Conservation (phyloP, 2,888 invertebrate genomes). For the Philonicus albiceps region DNA sequence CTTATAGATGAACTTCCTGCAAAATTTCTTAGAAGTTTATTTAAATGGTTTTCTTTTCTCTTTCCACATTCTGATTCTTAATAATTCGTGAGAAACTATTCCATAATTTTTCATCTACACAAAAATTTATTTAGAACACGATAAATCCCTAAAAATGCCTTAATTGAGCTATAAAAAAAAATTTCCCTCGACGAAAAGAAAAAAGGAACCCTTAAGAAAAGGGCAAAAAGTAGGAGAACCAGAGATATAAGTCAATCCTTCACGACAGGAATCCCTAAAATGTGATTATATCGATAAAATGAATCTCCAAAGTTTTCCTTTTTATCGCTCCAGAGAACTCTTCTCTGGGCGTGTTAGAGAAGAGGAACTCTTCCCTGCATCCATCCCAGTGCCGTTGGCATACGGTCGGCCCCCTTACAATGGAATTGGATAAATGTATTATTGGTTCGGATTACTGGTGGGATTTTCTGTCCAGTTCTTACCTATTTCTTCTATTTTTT, state of each 20-base stretch:
- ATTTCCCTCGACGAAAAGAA: not conserved
- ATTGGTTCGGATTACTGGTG: constrained; percentile 20
- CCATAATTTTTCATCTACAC: not conserved
- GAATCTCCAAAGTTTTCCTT: constrained; percentile 29
- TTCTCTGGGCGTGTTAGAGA: not conserved
- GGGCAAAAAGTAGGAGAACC: not conserved
- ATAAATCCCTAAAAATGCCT: not conserved
- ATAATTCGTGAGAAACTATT: not conserved
- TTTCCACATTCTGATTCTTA: not conserved
- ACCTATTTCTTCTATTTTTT: not conserved
- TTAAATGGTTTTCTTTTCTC: too few relatives aligned
- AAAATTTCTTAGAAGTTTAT: too few relatives aligned
- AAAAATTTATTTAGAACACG: not conserved
- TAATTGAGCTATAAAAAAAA: not conserved
- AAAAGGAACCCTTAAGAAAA: not conserved
- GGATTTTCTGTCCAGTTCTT: constrained; percentile 6
- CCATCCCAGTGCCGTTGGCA: not conserved
- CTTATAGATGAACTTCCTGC: too few relatives aligned
- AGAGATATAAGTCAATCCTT: constrained; percentile 16
- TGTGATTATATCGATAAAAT: constrained; percentile 34
- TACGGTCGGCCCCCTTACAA: not conserved
- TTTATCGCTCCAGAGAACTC: constrained; percentile 15
- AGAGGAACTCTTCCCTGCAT: not conserved
- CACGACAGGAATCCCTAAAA: constrained; percentile 21
- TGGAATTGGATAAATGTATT: constrained; percentile 25